Base-by-base conservation (phyloP, 1,140 invertebrate genomes). In the Patella vulgata region DNA sequence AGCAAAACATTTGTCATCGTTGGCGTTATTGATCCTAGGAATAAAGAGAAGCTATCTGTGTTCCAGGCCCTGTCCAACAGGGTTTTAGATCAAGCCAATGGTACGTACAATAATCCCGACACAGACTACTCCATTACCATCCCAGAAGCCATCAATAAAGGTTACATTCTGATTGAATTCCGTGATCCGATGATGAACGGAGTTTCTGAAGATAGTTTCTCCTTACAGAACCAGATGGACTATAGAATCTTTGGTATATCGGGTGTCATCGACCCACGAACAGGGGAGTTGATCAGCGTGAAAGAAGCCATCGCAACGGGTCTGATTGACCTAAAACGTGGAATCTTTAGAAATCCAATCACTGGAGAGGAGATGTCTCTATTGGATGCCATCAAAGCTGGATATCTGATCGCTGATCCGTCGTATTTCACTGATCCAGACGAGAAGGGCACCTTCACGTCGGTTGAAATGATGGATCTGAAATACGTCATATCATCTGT, bases 51-150 rank as follows among this genome's bases (percentile, higher is more conserved):
- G 5, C 70, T 98, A 0, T 91, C 88, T 21, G 90, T 97, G 4
- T 89, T 89, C 30, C 90, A 97, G 84, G 96, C 95, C 0, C 86
- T 98, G 6, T 87, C 91, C 48, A 87, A 92, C 68, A 93, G 93
- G 44, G 87, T 98, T 47, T 81, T 98, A 59, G 93, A 97, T 86
- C 87, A 89, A 8, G 61, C 70, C 14, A 90, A 89, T 66, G 92
- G 93, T 4, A 74, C 71, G 1, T 85, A 83, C 44, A 86, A 56
- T 48, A 92, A 96, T 87, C 90, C 92, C 9, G 88, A 92, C 75
- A 88, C 89, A 59, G 93, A 93, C 50, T 89, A 93, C 68, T 82
- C 88, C 3, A 75, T 97, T 1, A 91, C 88, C 14, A 77, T 97
- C 67, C 95, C 96, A 80, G 88, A 90, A 62, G 95, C 96, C 40